Evolutionary conservation across 1,140 invertebrate species (phyloP), one percentile per base, ranked within the genome.

Genomic region (Bathynomus jamesi): DNA sequence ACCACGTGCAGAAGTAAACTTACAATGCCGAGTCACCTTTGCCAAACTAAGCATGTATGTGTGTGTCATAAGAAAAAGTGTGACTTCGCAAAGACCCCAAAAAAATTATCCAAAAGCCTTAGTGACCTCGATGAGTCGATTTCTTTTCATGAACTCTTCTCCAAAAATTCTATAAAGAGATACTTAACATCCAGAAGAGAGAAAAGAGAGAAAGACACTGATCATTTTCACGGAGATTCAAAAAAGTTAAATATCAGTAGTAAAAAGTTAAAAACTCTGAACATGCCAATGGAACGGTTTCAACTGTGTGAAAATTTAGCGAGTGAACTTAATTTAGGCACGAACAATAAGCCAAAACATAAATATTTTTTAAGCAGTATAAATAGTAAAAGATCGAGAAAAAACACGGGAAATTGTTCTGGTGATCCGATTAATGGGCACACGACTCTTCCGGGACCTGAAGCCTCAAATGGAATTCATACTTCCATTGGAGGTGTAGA

Each of bases 11-110:
- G 11, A 17, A 17, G 13, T 21, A 53, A 53, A 21, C 40, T 21
- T 17, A 53, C 13, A 17, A 17, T 17, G 13, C 13, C 40, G 5
- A 5, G 40, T 5, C 40, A 53, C 40, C 11, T 53, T 11, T 53
- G 40, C 21, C 40, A 53, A 5, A 53, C 67, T 24, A 73, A 64
- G 71, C 72, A 69, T 32, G 71, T 71, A 40, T 76, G 75, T 28
- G 69, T 76, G n/a, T 76, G 75, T 53, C 70, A 76, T 40, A 73
- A 76, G 61, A 63, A 70, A 29, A 70, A 66, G 8, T 76, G 75
- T 61, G 72, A 73, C 46, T 76, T 69, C 53, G 69, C 74, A 7
- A 69, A 76, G 32, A 71, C 64, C 32, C 72, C 69, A 0, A 71
- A 65, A 30, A 65, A 73, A 40, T 53, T 61, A 32, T 67, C 61